Evolutionary conservation across 2,888 invertebrate species (phyloP).

Genomic region (Callyntrura guangdongensis): DNA sequence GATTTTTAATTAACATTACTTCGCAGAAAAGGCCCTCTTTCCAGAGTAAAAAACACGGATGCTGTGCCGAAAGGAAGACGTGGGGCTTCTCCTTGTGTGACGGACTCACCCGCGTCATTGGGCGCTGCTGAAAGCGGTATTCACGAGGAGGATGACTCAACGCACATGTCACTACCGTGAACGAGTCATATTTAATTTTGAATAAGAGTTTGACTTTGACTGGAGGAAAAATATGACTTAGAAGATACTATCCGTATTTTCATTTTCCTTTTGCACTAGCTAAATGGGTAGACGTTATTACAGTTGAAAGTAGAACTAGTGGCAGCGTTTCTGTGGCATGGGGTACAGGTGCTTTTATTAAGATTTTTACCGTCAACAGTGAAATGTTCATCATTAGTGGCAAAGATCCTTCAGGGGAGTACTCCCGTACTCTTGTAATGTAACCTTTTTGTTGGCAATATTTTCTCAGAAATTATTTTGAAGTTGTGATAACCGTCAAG

Average conservation of each 20-base stretch:
- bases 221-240: neutral
- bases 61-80: conserved; percentile 62
- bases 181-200: no score
- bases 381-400: no score
- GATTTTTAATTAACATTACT: no score
- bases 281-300: neutral
- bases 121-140: conserved; percentile 62
- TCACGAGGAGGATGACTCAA: conserved; percentile 78
- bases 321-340: no score
- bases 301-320: neutral
- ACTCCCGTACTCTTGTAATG: neutral
- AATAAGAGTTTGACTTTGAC: no score
- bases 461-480: conserved; percentile 21
- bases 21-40: conserved; percentile 79
- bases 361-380: no score
- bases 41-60: conserved; percentile 69
- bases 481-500: conserved; percentile 27
- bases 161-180: conserved; percentile 68
- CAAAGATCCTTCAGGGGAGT: no score
- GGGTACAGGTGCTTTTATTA: neutral
- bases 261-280: neutral
- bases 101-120: conserved; percentile 73
- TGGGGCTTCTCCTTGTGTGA: conserved; percentile 81
- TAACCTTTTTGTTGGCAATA: neutral
- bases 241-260: no score